Evolutionary conservation across 2,888 invertebrate genomes (phyloP).

Genomic region (Plebejus melissa): DNA sequence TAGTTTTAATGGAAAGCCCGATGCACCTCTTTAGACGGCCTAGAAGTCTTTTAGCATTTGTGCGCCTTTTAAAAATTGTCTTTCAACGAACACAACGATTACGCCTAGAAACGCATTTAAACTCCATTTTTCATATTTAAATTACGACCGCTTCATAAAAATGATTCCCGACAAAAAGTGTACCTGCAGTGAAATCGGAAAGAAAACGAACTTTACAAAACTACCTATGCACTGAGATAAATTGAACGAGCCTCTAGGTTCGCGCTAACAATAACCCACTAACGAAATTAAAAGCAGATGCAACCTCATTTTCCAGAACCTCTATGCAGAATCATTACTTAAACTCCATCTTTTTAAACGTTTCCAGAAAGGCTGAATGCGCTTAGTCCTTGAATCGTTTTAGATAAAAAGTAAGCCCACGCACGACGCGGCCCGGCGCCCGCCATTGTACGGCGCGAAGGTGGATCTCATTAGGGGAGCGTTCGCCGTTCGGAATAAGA

Average conservation of each 20-base stretch:
- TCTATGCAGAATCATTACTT: conserved; percentile 69
- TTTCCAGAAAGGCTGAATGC: conserved; percentile 57
- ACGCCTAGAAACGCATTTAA: conserved; percentile 24
- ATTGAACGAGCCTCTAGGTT: conserved; percentile 39
- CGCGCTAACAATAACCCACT: conserved; percentile 50
- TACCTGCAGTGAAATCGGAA: conserved; percentile 38
- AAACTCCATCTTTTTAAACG: conserved; percentile 71
- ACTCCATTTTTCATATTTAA: conserved; percentile 18
- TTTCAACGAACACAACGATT: conserved; percentile 38
- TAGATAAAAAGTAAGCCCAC: conserved; percentile 63
- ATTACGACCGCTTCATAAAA: conserved; percentile 19
- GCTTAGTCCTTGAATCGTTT: conserved; percentile 57
- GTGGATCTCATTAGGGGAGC: conserved; percentile 74
- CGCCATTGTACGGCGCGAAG: conserved; percentile 43
- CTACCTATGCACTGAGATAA: conserved; percentile 40
- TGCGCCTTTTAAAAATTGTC: conserved; percentile 46
- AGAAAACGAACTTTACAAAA: conserved; percentile 36
- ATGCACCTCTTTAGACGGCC: conserved; percentile 43
- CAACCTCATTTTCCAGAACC: conserved; percentile 45
- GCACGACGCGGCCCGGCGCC: conserved; percentile 49
- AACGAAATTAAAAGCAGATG: conserved; percentile 54
- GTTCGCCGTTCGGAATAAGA: conserved; percentile 66
- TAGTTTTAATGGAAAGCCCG: conserved; percentile 51
- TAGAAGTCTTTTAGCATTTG: conserved; percentile 44
- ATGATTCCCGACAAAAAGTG: conserved; percentile 34